Evolutionary conservation across 2,113 vertebrate species (phyloP).

Genomic region (Carassius auratus): DNA sequence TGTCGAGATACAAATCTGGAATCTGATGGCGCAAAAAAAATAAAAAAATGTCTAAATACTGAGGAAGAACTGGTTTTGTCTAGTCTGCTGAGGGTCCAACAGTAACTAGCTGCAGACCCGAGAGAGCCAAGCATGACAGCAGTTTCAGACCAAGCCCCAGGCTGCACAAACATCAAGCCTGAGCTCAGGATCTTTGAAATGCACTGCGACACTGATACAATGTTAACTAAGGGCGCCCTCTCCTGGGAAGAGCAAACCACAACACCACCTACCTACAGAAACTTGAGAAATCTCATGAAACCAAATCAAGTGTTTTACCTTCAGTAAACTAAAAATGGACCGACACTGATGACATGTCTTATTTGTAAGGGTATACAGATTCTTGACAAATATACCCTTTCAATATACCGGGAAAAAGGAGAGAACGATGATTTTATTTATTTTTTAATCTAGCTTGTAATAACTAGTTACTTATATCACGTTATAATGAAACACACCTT

Average conservation of each 20-base stretch:
- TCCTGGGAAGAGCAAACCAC: neutral
- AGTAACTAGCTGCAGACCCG: too few species aligned
- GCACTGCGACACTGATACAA: neutral
- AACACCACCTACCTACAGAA: neutral
- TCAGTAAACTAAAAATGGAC: neutral
- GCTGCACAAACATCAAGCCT: neutral
- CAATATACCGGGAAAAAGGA: too few species aligned
- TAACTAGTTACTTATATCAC: too few species aligned
- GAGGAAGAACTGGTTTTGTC: neutral
- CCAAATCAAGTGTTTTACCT: neutral
- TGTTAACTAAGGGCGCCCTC: neutral
- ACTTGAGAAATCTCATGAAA: neutral
- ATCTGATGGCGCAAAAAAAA: too few species aligned
- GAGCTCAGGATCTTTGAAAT: neutral
- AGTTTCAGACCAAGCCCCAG: neutral
- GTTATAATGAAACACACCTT: slow-evolving; percentile 78
- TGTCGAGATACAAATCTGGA: too few species aligned
- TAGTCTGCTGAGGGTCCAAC: neutral
- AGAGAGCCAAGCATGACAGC: too few species aligned
- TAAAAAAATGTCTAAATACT: too few species aligned
- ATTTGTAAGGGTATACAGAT: neutral
- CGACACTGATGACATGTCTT: neutral
- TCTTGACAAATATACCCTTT: neutral
- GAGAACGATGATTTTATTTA: too few species aligned
- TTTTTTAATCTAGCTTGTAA: too few species aligned